Evolutionary conservation across 2,113 vertebrate genomes (phyloP).

Genomic region (Elaphurus davidianus): DNA sequence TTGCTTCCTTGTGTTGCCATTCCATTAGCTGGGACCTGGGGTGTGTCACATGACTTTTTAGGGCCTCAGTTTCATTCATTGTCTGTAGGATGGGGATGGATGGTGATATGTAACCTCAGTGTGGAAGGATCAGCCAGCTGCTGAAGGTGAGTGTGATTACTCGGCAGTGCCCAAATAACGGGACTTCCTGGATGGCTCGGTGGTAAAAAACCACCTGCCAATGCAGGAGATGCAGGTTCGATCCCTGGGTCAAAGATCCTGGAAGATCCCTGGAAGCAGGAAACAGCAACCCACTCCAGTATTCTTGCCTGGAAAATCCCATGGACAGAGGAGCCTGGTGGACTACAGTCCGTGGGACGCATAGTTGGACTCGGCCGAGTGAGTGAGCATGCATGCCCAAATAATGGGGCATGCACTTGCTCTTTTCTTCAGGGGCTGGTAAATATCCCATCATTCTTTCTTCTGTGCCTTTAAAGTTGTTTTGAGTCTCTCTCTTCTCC

Average conservation of each 20-base stretch:
- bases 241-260: neutral
- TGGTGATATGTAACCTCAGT: neutral
- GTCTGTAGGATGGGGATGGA: neutral
- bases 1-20: neutral
- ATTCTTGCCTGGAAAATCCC: neutral
- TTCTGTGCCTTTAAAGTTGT: neutral
- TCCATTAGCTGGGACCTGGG: neutral
- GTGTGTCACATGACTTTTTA: neutral
- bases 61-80: neutral
- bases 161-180: neutral
- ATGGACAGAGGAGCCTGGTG: neutral
- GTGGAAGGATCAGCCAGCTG: neutral
- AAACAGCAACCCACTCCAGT: neutral
- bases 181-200: too few species aligned
- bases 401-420: neutral
- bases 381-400: neutral
- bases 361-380: neutral
- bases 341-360: neutral
- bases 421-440: neutral
- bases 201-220: neutral
- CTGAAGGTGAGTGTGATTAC: neutral
- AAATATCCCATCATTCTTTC: neutral
- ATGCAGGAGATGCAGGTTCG: neutral
- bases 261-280: neutral
- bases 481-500: neutral